These are phyloP conservation scores for Caenorhabditis macrosperma DNA, from an alignment of 2,888 invertebrate genomes.

Conservation along the genomic window DNA sequence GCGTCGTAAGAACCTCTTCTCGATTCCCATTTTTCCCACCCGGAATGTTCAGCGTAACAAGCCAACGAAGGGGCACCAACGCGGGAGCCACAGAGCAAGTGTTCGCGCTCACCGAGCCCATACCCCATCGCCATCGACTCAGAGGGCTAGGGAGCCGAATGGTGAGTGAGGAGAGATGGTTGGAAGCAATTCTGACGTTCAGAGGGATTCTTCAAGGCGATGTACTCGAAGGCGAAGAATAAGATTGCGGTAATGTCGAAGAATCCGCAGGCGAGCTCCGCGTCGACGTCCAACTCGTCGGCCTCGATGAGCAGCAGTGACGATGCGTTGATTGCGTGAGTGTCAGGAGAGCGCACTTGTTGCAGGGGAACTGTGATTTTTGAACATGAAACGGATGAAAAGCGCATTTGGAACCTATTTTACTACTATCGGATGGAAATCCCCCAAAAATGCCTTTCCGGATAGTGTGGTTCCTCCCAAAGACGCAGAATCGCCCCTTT, in stretches of 20 bases:
- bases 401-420: too few species aligned
- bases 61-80: neutral
- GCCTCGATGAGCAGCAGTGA: constrained; percentile 4
- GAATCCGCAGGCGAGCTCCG: neutral
- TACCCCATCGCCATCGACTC: neutral
- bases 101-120: neutral
- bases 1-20: neutral
- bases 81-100: too few species aligned
- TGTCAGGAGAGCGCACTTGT: neutral
- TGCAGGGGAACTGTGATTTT: neutral
- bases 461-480: too few species aligned
- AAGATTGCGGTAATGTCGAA: constrained; percentile 30
- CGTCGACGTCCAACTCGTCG: neutral
- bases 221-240: constrained; percentile 21
- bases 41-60: neutral
- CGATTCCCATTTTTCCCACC: neutral
- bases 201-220: constrained; percentile 37
- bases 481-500: too few species aligned
- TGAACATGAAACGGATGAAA: too few species aligned
- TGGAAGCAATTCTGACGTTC: neutral
- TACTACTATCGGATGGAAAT: too few species aligned
- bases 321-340: constrained; percentile 30
- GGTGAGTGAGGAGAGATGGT: neutral
- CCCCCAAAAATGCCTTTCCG: too few species aligned
- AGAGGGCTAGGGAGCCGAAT: constrained; percentile 7